These are phyloP conservation scores for Diadromus collaris DNA, from an alignment of 2,888 invertebrate genomes.

Conservation along the genomic window DNA sequence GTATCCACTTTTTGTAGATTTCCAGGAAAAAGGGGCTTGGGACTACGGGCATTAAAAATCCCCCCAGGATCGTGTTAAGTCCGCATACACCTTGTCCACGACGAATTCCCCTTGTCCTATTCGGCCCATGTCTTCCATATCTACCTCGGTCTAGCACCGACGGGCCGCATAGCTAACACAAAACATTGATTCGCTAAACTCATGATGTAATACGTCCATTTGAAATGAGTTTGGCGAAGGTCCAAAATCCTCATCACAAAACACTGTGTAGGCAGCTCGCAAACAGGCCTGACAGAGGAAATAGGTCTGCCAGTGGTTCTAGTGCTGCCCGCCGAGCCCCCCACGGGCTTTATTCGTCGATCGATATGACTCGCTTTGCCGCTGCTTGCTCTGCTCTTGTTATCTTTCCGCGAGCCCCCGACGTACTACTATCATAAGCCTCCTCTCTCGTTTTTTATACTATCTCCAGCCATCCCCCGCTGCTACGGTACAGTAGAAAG, in stretches of 20 bases:
- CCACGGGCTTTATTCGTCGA: conserved; percentile 72
- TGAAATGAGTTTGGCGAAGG: conserved; percentile 77
- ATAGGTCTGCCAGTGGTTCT: conserved; percentile 72
- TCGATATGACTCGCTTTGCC: conserved; percentile 73
- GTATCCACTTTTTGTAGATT: background rate
- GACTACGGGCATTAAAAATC: background rate
- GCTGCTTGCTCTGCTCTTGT: conserved; percentile 48
- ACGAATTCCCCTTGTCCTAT: background rate
- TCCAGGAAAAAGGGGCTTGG: background rate
- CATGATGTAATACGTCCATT: conserved; percentile 78
- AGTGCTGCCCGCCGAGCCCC: conserved; percentile 61
- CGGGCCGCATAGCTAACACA: conserved; percentile 57
- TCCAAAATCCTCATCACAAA: conserved; percentile 76
- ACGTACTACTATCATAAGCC: conserved; percentile 59
- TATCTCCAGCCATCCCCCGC: conserved; percentile 32
- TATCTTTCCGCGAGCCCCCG: conserved; percentile 40
- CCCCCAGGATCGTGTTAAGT: background rate
- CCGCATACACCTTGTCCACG: conserved; percentile 9
- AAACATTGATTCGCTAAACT: conserved; percentile 78
- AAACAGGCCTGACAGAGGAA: conserved; percentile 75
- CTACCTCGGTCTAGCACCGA: conserved; percentile 31
- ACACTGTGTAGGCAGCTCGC: conserved; percentile 74
- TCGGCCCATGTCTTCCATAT: background rate
- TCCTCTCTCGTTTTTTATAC: conserved; percentile 56
- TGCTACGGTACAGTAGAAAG: conserved; percentile 46